phyloP scores from a whole-genome alignment of 2,113 vertebrate genomes.

The Rousettus leschenaultii region DNA sequence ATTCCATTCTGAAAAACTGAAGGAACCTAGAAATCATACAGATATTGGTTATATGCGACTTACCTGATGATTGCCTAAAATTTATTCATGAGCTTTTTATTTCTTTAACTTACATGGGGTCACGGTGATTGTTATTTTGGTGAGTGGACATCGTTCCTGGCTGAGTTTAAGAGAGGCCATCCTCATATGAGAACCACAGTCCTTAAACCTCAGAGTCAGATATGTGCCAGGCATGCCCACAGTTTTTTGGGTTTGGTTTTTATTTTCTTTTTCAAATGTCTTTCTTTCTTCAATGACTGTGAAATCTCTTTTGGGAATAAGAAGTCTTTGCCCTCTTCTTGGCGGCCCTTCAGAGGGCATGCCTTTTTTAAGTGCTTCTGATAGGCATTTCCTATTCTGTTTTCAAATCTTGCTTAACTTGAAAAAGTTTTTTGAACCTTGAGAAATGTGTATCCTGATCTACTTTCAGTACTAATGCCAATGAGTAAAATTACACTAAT shows the following conservation, averaged over 20 bases:
- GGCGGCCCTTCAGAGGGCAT: not conserved
- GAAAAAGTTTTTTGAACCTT: slow-evolving; percentile 36
- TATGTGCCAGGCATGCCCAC: not conserved
- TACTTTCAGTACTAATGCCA: slow-evolving; percentile 49
- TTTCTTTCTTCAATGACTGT: not conserved
- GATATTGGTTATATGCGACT: not conserved
- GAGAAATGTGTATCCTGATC: slow-evolving; percentile 43
- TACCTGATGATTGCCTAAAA: not conserved
- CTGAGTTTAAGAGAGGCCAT: not conserved
- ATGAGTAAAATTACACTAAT: slow-evolving; percentile 56
- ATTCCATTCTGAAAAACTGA: not conserved
- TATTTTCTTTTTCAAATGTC: not conserved
- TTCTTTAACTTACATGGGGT: not conserved
- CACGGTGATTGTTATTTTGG: not conserved
- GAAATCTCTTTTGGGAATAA: not conserved
- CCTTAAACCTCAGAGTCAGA: not conserved
- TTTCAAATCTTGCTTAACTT: slow-evolving; percentile 45
- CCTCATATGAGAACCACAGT: not conserved
- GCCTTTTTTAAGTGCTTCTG: not conserved
- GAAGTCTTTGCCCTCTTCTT: not conserved
- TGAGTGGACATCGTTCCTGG: accelerated
- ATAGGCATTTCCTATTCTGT: not conserved
- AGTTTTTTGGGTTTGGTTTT: not conserved
- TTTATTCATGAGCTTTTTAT: not conserved
- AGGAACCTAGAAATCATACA: not conserved